Percentiles rank a stretch among this genome's conserved stretches.
phyloP scores from a whole-genome alignment of 2,888 invertebrate genomes.

The Ichneumoninae sp. region DNA sequence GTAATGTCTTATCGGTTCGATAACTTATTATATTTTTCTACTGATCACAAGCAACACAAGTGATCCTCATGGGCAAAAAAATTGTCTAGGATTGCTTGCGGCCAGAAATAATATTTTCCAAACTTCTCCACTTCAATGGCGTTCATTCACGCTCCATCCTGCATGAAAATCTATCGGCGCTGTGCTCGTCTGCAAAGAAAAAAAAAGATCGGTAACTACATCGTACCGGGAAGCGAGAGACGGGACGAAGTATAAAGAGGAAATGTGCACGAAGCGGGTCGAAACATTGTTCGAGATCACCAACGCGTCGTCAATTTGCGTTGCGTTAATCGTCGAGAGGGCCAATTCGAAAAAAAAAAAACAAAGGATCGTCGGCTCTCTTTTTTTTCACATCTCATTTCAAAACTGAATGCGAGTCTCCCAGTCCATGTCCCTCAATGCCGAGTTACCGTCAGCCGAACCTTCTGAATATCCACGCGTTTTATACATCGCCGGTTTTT shows the following conservation, averaged over 20 bases:
- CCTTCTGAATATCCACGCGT: slow-evolving; percentile 60
- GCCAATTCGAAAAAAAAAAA: slow-evolving; percentile 35
- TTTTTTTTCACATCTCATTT: slow-evolving; percentile 42
- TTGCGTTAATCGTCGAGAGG: slow-evolving; percentile 60
- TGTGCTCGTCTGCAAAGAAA: not conserved
- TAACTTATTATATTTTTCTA: not conserved
- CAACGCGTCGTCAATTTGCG: slow-evolving; percentile 69
- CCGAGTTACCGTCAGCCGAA: slow-evolving; percentile 45
- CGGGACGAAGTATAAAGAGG: not conserved
- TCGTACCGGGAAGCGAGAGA: slow-evolving; percentile 2
- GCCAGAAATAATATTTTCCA: too few relatives aligned
- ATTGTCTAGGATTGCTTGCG: not conserved
- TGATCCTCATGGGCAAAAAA: not conserved
- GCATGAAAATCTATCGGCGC: not conserved
- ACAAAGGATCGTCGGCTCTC: slow-evolving; percentile 51
- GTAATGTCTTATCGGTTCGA: not conserved
- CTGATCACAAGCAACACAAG: not conserved
- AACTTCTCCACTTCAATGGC: slow-evolving; percentile 29
- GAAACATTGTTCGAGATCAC: slow-evolving; percentile 70
- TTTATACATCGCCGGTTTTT: slow-evolving; percentile 77
- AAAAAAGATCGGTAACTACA: slow-evolving; percentile 5
- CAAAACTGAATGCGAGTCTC: slow-evolving; percentile 52
- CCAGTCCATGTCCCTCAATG: slow-evolving; percentile 11
- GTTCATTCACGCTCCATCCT: slow-evolving; percentile 39
- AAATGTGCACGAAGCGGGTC: slow-evolving; percentile 40